Base-by-base conservation (phyloP, 23 tunicate species). In the Aplidium turbinatum region DNA sequence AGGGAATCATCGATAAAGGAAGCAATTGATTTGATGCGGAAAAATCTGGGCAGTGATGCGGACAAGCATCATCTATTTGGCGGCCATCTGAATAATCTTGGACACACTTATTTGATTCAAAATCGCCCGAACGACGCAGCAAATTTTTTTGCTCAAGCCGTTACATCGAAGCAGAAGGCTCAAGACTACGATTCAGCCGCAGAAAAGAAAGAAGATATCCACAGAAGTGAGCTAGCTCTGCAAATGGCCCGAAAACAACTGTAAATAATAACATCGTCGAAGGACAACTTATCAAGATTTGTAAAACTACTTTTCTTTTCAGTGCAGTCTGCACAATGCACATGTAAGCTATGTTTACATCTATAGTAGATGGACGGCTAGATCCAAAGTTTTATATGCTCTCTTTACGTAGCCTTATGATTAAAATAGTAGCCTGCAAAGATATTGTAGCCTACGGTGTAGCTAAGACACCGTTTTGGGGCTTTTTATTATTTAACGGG, bases 1-100 rank as follows among this genome's bases (percentile, higher is more conserved):
- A 40, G 66, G 28, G 67, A 54, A 55, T 19, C 65, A 2, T 3
- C 47, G 13, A 27, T 73, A 54, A 54, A 33, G 33, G 66, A 73
- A 55, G 79, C 65, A 23, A 55, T 73, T 11, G 57, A 47, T 4
- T 3, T 73, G 48, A 22, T 73, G 26, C 47, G 34, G 35, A 50
- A 56, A 30, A 45, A 35, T 18, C 33, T 38, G 2, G 48, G 66
- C 3, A 56, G 55, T 19, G 48, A 73, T 33, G 79, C 33, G 28
- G 66, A 34, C 47, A 30, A 54, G 66, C 19, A 54, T 4, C 27
- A 73, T 30, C 20, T 73, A 13, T 73, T 21, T 66, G 79, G 79
- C 25, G 48, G 21, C 48, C 33, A 48, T 50, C 24, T 55, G 33
- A 73, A 73, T 66, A 73, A 73, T 33, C 79, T 73, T 18, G 79